Evolutionary conservation across 2,113 vertebrate genomes (phyloP).

Genomic region (Gadus chalcogrammus): DNA sequence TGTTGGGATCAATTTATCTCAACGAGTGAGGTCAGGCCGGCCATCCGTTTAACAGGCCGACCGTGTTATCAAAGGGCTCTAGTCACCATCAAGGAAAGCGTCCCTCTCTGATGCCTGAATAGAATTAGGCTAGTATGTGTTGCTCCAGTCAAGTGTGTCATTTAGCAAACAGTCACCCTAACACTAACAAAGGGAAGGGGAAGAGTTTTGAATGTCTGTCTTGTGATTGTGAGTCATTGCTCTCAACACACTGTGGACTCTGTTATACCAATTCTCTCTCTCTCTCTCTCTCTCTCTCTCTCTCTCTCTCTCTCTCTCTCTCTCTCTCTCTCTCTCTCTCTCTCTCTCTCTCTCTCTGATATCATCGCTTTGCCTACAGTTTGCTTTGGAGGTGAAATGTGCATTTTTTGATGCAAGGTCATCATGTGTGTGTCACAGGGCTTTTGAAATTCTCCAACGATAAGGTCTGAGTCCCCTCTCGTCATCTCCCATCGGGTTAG

Average conservation of each 20-base stretch:
- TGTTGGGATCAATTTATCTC: slow-evolving; percentile 1
- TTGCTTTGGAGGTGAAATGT: no score
- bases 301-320: neutral
- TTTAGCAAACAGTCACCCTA: neutral
- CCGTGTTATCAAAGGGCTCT: neutral
- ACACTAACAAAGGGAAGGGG: neutral
- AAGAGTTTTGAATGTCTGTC: neutral
- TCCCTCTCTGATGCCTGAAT: neutral
- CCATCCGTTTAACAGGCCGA: neutral
- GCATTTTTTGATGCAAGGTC: no score
- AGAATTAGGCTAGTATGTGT: neutral
- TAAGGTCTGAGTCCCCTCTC: no score
- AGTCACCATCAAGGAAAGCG: neutral
- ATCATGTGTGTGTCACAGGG: no score
- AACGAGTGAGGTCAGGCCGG: neutral
- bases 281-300: neutral
- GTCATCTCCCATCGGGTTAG: no score
- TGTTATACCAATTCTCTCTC: neutral
- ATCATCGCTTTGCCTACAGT: no score
- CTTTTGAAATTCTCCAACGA: no score
- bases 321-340: no score
- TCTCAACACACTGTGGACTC: neutral
- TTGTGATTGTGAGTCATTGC: neutral
- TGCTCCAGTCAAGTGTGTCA: neutral
- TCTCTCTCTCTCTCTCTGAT: no score